phyloP scores from a whole-genome alignment of 2,113 vertebrate genomes.

The Melozone crissalis region DNA sequence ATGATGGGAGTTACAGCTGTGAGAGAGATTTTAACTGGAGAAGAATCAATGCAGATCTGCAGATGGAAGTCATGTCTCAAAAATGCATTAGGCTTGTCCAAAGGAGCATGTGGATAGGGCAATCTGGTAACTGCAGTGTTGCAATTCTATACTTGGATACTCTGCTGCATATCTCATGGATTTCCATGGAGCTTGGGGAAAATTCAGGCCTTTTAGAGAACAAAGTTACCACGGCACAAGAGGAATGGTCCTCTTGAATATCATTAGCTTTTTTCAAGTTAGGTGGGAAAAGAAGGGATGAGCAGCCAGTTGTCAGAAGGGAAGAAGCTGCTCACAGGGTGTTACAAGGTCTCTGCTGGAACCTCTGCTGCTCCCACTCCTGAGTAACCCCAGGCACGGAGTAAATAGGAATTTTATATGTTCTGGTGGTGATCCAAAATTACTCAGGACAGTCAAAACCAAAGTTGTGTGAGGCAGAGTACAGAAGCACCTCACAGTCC shows the following conservation, averaged over 20 bases:
- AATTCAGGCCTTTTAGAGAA: not conserved
- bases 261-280: not conserved
- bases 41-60: not conserved
- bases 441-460: not conserved
- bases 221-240: not conserved
- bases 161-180: not conserved
- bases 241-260: not conserved
- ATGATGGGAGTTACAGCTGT: conserved; percentile 19
- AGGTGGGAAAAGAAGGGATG: not conserved
- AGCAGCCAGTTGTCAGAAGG: not conserved
- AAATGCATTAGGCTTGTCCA: not conserved
- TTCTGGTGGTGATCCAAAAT: not conserved
- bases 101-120: not conserved
- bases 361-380: not conserved
- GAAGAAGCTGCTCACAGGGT: not conserved
- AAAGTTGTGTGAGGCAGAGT: not conserved
- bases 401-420: not conserved
- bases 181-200: not conserved
- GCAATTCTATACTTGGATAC: not conserved
- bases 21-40: not conserved
- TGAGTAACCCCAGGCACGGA: not conserved
- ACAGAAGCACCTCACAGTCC: not conserved
- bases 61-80: conserved; percentile 26
- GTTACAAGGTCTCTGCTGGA: not conserved
- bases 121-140: not conserved